These are phyloP conservation scores for Drosophila orena DNA, from an alignment of 1,140 invertebrate species.

Conservation along the genomic window DNA sequence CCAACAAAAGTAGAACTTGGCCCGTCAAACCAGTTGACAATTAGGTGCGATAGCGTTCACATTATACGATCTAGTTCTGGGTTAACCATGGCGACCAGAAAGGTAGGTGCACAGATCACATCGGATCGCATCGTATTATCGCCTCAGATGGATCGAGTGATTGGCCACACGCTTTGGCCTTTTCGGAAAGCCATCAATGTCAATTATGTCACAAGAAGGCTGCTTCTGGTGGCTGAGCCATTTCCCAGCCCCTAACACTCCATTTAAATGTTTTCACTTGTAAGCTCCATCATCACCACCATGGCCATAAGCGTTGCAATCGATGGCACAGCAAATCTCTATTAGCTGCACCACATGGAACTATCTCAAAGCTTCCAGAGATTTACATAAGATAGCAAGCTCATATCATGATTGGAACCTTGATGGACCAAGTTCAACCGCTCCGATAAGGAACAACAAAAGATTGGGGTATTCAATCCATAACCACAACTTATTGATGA, in stretches of 20 bases:
- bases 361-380: neutral
- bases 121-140: neutral
- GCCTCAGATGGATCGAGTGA: neutral
- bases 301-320: neutral
- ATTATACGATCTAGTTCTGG: constrained; percentile 63
- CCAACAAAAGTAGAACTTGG: constrained; percentile 59
- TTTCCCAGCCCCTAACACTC: no score
- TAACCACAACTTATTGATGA: constrained; percentile 1
- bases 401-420: no score
- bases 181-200: constrained; percentile 15
- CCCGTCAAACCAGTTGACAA: constrained; percentile 77
- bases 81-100: constrained; percentile 29
- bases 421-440: neutral
- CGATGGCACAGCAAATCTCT: no score
- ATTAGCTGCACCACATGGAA: no score
- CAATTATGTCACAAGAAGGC: neutral
- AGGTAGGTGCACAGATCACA: constrained; percentile 30
- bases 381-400: no score
- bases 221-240: neutral
- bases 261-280: no score
- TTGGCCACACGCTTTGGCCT: constrained; percentile 3
- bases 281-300: no score
- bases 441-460: no score
- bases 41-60: constrained; percentile 54
- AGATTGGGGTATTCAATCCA: neutral